Conservation (phyloP, 1,140 invertebrate genomes). For the Probaryconus sp. region DNA sequence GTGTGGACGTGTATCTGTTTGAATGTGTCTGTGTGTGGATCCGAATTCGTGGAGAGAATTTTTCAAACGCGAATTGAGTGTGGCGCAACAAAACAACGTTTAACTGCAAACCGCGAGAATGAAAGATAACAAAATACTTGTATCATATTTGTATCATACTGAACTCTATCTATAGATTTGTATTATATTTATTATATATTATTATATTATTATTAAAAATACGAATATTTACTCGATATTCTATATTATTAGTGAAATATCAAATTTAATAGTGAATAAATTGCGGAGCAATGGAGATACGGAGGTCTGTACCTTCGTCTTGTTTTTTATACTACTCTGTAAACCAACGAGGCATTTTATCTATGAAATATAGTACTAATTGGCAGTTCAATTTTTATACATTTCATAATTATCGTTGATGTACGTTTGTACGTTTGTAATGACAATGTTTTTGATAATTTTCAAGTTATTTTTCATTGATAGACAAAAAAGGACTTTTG, state of each 20-base stretch:
- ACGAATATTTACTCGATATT: constrained; percentile 77
- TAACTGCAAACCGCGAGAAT: constrained; percentile 45
- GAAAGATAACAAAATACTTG: constrained; percentile 69
- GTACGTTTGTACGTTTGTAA: constrained; percentile 55
- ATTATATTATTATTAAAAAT: constrained; percentile 73
- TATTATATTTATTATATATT: constrained; percentile 79
- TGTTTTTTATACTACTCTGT: constrained; percentile 62
- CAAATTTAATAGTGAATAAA: constrained; percentile 77
- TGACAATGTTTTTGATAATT: constrained; percentile 3
- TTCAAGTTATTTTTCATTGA: constrained; percentile 16
- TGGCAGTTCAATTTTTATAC: constrained; percentile 56
- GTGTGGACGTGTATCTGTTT: constrained; percentile 39
- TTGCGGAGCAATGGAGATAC: constrained; percentile 62
- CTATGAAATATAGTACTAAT: constrained; percentile 59
- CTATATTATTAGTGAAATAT: constrained; percentile 77
- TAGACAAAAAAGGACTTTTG: background rate
- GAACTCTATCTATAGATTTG: constrained; percentile 77
- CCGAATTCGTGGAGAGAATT: constrained; percentile 24
- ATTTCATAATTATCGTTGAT: constrained; percentile 65
- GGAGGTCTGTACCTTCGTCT: constrained; percentile 46
- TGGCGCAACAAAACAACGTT: constrained; percentile 60
- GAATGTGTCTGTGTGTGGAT: constrained; percentile 51
- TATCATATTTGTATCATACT: constrained; percentile 78
- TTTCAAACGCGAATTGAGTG: constrained; percentile 62
- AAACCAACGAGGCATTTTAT: constrained; percentile 66